Evolutionary conservation across 2,113 vertebrate species (phyloP).

Genomic region (Typhlomys cinereus): DNA sequence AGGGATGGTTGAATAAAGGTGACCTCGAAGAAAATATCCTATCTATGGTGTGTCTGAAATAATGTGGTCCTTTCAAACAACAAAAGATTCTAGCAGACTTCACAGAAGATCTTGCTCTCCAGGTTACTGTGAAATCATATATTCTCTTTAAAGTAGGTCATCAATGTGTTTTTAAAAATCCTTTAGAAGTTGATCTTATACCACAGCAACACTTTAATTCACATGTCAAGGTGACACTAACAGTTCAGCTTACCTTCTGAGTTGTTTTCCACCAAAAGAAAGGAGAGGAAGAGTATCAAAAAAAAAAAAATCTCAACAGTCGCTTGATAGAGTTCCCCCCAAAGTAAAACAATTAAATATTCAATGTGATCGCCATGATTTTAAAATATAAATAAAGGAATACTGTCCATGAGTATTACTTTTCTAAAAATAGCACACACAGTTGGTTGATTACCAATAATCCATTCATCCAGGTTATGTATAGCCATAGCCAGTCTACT

Average conservation of each 20-base stretch:
- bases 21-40: neutral
- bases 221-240: neutral
- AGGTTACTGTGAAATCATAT: constrained; percentile 19
- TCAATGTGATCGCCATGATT: neutral
- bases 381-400: constrained; percentile 32
- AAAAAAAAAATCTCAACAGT: neutral
- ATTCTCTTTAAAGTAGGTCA: constrained; percentile 63
- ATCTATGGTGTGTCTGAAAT: neutral
- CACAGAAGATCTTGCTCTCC: neutral
- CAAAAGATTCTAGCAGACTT: neutral
- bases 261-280: constrained; percentile 27
- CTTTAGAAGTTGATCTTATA: constrained; percentile 12
- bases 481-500: constrained; percentile 26
- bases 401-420: neutral
- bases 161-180: constrained; percentile 53
- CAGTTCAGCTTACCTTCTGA: neutral
- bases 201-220: neutral
- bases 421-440: neutral
- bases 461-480: constrained; percentile 69
- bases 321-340: neutral
- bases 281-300: neutral
- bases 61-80: neutral
- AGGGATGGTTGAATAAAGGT: neutral
- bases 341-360: neutral
- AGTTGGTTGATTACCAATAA: constrained; percentile 51